A percentile compares a stretch with the other conserved stretches of the same genome.
Conservation (phyloP, 2,888 invertebrate genomes). For the Stenichneumon culpator region DNA sequence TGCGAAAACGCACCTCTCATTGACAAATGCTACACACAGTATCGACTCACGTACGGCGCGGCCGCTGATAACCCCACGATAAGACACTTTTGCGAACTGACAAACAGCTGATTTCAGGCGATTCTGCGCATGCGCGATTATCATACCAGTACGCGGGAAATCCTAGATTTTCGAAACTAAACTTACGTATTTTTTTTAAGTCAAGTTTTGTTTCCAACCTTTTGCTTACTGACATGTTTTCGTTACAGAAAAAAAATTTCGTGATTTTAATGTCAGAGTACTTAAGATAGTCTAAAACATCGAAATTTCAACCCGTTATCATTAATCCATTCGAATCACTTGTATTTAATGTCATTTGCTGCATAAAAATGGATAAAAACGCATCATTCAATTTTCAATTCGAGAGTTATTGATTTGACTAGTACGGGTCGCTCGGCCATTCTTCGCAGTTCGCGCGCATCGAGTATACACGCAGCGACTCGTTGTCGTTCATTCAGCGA, state of each 20-base stretch:
- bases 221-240: too few species aligned
- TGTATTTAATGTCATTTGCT: too few species aligned
- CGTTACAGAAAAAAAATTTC: too few species aligned
- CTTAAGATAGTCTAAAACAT: too few species aligned
- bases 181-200: too few species aligned
- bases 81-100: conserved; percentile 9
- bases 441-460: neutral
- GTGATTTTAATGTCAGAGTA: too few species aligned
- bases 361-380: too few species aligned
- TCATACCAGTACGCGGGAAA: neutral
- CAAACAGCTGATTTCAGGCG: conserved; percentile 24
- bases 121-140: neutral
- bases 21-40: neutral
- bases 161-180: neutral
- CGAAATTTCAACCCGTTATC: too few species aligned
- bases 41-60: neutral
- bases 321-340: too few species aligned
- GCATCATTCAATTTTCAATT: neutral
- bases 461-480: neutral
- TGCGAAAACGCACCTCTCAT: neutral
- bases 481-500: neutral
- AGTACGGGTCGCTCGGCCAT: neutral
- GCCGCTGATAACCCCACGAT: neutral
- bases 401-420: neutral
- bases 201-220: too few species aligned